phyloP scores from a whole-genome alignment of 2,888 invertebrate species.

The Ormyrus pomaceus region DNA sequence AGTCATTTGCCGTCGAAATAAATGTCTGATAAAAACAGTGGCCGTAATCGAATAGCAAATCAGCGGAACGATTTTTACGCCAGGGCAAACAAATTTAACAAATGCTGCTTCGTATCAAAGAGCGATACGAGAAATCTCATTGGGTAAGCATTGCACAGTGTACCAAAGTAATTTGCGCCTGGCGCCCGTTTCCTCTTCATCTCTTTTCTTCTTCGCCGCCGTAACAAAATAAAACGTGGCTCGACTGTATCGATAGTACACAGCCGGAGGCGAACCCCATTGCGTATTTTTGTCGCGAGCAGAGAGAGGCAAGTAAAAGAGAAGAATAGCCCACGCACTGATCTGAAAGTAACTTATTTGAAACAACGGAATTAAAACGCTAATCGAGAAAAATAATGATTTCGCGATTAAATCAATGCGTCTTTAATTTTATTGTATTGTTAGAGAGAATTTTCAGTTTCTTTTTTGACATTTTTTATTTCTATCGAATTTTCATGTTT shows the following conservation, averaged over 20 bases:
- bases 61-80: constrained; percentile 12
- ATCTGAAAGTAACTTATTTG: neutral
- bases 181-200: neutral
- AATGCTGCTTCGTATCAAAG: neutral
- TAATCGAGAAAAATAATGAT: no score
- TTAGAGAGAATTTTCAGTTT: no score
- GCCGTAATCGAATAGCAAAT: neutral
- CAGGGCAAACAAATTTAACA: neutral
- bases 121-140: constrained; percentile 17
- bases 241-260: constrained; percentile 1
- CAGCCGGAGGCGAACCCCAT: constrained; percentile 27
- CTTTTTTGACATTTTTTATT: no score
- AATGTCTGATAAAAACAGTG: neutral
- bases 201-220: neutral
- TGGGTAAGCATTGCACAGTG: constrained; percentile 42
- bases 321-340: neutral
- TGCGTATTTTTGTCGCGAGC: constrained; percentile 45
- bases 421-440: no score
- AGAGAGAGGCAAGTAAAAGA: neutral
- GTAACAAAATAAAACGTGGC: constrained; percentile 35
- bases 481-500: no score
- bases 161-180: constrained; percentile 44
- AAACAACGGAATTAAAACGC: no score
- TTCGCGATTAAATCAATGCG: no score
- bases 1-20: neutral